Evolutionary conservation across 1,140 invertebrate genomes (phyloP).

Genomic region (Dolichoris vasculosae): DNA sequence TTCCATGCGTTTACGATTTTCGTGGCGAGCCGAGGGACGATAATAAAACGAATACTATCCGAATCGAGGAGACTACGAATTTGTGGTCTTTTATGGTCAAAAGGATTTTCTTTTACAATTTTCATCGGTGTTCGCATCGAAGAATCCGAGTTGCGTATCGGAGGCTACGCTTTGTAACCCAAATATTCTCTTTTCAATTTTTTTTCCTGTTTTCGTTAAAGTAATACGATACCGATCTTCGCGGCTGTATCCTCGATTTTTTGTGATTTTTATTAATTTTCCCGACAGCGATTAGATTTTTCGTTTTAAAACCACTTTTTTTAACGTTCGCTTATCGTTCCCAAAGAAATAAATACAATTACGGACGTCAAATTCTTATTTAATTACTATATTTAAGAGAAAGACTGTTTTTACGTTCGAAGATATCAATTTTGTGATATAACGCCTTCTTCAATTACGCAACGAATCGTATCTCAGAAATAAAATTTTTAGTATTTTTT

Average conservation of each 20-base stretch:
- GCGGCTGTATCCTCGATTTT: background rate
- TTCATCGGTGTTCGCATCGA: background rate
- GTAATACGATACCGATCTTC: background rate
- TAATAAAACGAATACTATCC: background rate
- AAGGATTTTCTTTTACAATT: background rate
- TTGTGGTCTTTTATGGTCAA: background rate
- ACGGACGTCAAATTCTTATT: no score
- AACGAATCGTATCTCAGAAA: no score
- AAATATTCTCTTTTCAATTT: background rate
- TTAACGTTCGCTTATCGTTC: no score
- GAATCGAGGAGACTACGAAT: background rate
- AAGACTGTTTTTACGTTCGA: no score
- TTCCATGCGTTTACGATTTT: background rate
- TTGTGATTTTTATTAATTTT: background rate
- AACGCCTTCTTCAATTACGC: no score
- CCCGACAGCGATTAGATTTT: no score
- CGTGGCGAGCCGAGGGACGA: background rate
- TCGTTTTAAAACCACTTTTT: no score
- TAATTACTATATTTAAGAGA: no score
- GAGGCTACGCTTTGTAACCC: background rate
- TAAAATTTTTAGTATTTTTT: no score
- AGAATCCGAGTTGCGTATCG: no score
- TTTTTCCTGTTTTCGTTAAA: background rate
- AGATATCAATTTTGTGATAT: no score
- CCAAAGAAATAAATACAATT: no score